Evolutionary conservation across 2,797 vertebrate genomes (phyloP).

Genomic region (Selene dorsalis): DNA sequence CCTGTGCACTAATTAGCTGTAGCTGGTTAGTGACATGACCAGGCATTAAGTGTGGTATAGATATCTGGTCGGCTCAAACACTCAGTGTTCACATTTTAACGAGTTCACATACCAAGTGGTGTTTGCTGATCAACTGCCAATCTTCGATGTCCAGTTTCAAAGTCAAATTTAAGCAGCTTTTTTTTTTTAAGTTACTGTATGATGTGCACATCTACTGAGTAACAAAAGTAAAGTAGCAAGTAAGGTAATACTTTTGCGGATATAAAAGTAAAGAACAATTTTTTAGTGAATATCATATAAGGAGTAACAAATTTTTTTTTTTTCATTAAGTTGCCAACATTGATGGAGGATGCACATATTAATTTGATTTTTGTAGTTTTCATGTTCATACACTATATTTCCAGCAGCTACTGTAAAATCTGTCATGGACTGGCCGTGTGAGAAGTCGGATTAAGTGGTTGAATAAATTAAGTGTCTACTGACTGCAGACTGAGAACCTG

Average conservation of each 20-base stretch:
- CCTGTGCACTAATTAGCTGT: no score
- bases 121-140: no score
- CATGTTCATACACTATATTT: neutral
- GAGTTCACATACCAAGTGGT: no score
- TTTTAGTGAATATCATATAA: no score
- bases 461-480: conserved; percentile 4
- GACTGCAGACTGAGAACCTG: conserved; percentile 27
- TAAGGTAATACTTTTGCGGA: neutral
- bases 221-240: neutral
- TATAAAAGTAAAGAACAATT: neutral
- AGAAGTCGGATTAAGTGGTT: neutral
- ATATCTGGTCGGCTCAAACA: no score
- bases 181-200: no score
- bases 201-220: neutral
- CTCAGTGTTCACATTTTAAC: no score
- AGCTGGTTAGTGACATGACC: no score
- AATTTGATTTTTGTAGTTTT: neutral
- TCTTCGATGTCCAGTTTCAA: no score
- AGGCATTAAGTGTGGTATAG: no score
- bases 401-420: neutral
- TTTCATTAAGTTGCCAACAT: neutral
- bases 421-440: neutral
- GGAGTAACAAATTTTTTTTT: neutral
- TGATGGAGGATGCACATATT: neutral
- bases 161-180: no score